Evolutionary conservation across 2,113 vertebrate genomes (phyloP).

Genomic region (Xyliphius kryptos): DNA sequence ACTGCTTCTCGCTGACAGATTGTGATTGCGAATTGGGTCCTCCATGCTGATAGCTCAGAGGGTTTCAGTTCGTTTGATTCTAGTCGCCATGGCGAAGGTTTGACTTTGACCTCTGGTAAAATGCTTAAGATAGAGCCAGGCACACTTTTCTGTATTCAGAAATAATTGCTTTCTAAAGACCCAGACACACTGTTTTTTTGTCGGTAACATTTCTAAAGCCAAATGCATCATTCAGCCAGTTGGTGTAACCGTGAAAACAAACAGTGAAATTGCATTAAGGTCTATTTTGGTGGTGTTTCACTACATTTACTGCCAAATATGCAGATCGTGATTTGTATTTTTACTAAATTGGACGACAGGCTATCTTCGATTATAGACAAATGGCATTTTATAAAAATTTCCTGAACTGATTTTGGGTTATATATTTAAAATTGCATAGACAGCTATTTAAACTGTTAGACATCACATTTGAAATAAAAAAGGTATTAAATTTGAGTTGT

Average conservation of each 20-base stretch:
- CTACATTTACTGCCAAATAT: too few relatives aligned
- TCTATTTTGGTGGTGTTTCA: too few relatives aligned
- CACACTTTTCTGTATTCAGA: not conserved
- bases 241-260: not conserved
- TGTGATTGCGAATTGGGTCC: conserved; percentile 39
- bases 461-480: too few relatives aligned
- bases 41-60: conserved; percentile 32
- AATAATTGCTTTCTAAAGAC: conserved; percentile 16
- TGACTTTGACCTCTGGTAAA: conserved; percentile 22
- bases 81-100: conserved; percentile 15
- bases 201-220: not conserved
- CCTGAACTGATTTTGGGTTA: too few relatives aligned
- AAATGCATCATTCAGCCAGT: not conserved
- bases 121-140: not conserved
- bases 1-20: conserved; percentile 58
- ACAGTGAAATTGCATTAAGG: too few relatives aligned
- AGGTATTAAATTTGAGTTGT: too few relatives aligned
- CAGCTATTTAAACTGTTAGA: too few relatives aligned
- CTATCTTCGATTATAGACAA: too few relatives aligned
- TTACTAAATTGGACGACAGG: too few relatives aligned
- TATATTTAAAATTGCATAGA: too few relatives aligned
- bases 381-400: too few relatives aligned
- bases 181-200: not conserved
- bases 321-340: too few relatives aligned
- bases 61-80: conserved; percentile 23